Evolutionary conservation across 2,888 invertebrate species (phyloP), one percentile per base, ranked within the genome.

Genomic region (Pediacus dermestoides): DNA sequence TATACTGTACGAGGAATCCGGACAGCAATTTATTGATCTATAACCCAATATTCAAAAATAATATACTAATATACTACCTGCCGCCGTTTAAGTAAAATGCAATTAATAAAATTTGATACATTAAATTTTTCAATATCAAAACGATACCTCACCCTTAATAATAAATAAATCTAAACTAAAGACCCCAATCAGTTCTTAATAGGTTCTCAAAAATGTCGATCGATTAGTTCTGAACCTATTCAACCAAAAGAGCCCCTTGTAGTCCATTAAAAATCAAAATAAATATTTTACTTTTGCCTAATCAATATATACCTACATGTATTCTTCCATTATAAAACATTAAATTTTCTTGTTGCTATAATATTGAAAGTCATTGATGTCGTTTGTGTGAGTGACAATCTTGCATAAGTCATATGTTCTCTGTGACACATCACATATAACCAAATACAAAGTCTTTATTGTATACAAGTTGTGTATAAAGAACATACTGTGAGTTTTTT

Each of bases 391-490:
- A 55, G 53, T 50, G 54, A 53, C 55, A 55, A 55, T 57, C 50
- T 52, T 57, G 52, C 51, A 55, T 57, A 55, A 59, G 52, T 56
- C 52, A 51, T 49, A 50, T 52, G 34, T 37, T 27, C 44, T 48
- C 39, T 53, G 58, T 60, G 60, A 59, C 58, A 59, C 57, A 57
- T 57, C 57, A 54, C 54, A 55, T 55, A 23, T 14, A 55, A 54
- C 53, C 52, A 52, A 50, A 55, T 46, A 60, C 60, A 61, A 55
- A 57, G 55, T 56, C 53, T 46, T 50, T 54, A 59, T 61, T 60
- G 60, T 61, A 48, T 42, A 6, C 14, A 39, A 26, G 34, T 42
- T 44, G 23, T 37, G 48, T 44, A 60, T 58, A 61, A 60, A 57
- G 60, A 56, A 51, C 46, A 51, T 49, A 56, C 56, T 60, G 55